Evolutionary conservation across 2,888 invertebrate species (phyloP).

Genomic region (Sarcophaga caerulescens): DNA sequence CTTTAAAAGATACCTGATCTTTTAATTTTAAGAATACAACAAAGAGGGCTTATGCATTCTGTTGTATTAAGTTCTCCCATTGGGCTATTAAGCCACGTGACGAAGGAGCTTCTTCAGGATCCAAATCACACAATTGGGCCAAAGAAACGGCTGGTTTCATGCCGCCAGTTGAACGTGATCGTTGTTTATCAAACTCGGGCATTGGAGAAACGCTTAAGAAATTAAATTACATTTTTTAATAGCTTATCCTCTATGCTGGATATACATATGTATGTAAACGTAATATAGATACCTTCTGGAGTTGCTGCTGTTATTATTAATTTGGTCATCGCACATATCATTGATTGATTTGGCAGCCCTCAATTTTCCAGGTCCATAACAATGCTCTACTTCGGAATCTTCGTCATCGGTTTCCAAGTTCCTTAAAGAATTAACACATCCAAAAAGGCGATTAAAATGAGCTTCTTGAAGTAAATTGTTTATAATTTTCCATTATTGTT

Average conservation of each 20-base stretch:
- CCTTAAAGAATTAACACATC: conserved; percentile 58
- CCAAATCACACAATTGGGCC: conserved; percentile 86
- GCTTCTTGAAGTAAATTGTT: not conserved
- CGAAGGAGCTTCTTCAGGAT: conserved; percentile 86
- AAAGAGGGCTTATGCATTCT: conserved; percentile 59
- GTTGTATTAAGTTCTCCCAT: conserved; percentile 88
- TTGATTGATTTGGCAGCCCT: conserved; percentile 86
- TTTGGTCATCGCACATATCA: conserved; percentile 84
- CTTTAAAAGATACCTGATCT: conserved; percentile 38
- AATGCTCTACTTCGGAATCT: conserved; percentile 84
- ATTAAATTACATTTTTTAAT: not conserved
- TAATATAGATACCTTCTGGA: conserved; percentile 71
- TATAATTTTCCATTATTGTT: too few relatives aligned
- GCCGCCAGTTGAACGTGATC: conserved; percentile 73
- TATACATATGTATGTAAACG: too few relatives aligned
- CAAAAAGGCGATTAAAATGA: not conserved
- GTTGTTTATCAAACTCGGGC: conserved; percentile 72
- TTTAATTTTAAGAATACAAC: not conserved
- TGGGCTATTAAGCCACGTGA: conserved; percentile 88
- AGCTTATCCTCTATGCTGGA: too few relatives aligned
- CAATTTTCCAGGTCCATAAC: conserved; percentile 84
- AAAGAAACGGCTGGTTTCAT: conserved; percentile 86
- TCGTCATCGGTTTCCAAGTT: conserved; percentile 83
- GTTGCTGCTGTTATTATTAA: conserved; percentile 70
- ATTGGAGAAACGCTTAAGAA: conserved; percentile 74